phyloP scores from a whole-genome alignment of 2,888 invertebrate species.

The Spodoptera littoralis region DNA sequence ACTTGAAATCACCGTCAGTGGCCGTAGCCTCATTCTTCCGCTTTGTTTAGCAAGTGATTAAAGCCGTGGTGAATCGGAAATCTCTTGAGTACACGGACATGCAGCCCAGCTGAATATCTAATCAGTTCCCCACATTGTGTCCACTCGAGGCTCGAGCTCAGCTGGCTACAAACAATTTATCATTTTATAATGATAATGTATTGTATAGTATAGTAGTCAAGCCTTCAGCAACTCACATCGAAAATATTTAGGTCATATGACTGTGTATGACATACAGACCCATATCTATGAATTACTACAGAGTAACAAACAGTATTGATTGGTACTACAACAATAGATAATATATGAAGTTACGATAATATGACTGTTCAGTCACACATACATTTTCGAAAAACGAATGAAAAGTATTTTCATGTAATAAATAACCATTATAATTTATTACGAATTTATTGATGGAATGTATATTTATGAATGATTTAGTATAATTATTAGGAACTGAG shows the following conservation, averaged over 20 bases:
- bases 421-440: too few relatives aligned
- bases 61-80: constrained; percentile 42
- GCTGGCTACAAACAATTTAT: constrained; percentile 59
- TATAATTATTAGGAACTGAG: too few relatives aligned
- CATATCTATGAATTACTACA: constrained; percentile 27
- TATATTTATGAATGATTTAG: too few relatives aligned
- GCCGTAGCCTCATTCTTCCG: background rate
- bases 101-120: constrained; percentile 57
- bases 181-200: constrained; percentile 56
- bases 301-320: constrained; percentile 13
- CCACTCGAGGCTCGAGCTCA: constrained; percentile 1
- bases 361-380: background rate
- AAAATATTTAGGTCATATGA: constrained; percentile 61
- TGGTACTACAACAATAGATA: constrained; percentile 14
- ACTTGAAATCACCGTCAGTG: background rate
- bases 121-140: constrained; percentile 57
- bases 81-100: constrained; percentile 43
- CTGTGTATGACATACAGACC: constrained; percentile 12
- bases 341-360: background rate
- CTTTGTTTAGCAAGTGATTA: constrained; percentile 22
- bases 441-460: too few relatives aligned
- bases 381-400: background rate
- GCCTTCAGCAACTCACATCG: constrained; percentile 52
- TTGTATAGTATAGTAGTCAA: constrained; percentile 49
- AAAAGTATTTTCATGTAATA: too few relatives aligned